Percentiles rank a stretch among this genome's conserved stretches.
These are phyloP conservation scores for Crematogaster levior DNA, from an alignment of 2,888 invertebrate genomes.

Conservation along the genomic window DNA sequence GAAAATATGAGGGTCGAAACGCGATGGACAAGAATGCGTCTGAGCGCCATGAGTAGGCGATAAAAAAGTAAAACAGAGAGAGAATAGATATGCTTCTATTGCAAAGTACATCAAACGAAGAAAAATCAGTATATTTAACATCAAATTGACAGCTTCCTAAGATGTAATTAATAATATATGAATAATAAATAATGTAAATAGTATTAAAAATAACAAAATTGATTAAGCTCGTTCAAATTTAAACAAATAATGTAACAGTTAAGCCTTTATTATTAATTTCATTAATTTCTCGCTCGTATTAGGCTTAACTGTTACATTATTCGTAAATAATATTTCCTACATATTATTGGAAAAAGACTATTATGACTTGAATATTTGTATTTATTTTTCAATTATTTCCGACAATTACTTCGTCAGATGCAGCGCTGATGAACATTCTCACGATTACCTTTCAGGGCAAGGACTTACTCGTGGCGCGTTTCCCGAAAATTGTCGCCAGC, in stretches of 20 bases:
- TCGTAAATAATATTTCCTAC: background rate
- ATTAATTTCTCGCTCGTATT: too few species aligned
- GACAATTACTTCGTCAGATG: constrained; percentile 5
- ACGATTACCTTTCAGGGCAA: constrained; percentile 45
- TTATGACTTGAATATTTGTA: background rate
- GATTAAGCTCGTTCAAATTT: too few species aligned
- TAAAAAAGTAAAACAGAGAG: background rate
- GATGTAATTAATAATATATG: background rate
- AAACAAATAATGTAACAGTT: too few species aligned
- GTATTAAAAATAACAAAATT: too few species aligned
- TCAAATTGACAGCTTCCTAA: background rate
- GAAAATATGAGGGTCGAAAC: constrained; percentile 43
- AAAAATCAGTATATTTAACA: background rate
- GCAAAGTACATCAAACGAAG: background rate
- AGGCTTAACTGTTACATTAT: too few species aligned
- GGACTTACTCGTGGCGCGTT: constrained; percentile 30
- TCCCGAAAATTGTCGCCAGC: constrained; percentile 52
- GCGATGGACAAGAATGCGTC: constrained; percentile 31
- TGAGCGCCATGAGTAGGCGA: background rate
- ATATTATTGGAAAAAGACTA: background rate
- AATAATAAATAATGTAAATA: background rate
- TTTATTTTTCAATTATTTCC: background rate
- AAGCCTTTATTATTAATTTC: too few species aligned
- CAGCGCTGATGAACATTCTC: constrained; percentile 20
- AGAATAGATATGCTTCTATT: background rate